A percentile compares a stretch with the other conserved stretches of the same genome.
phyloP scores from a whole-genome alignment of 2,888 invertebrate species.

The Pyrrhosoma nymphula region DNA sequence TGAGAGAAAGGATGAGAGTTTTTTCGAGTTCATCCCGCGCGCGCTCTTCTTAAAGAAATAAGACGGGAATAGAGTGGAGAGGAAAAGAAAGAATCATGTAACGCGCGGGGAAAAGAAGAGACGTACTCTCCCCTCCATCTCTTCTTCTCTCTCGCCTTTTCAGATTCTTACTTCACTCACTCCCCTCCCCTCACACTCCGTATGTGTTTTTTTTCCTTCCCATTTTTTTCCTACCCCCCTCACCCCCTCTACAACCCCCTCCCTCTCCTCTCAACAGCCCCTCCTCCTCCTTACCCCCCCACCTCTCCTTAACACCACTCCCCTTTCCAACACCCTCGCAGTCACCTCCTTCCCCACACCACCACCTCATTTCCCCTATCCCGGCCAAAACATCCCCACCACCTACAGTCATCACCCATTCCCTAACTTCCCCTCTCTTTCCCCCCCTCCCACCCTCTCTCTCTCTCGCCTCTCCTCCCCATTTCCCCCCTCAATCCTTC shows the following conservation, averaged over 20 bases:
- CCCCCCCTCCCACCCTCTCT: neutral
- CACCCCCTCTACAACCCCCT: neutral
- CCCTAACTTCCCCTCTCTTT: neutral
- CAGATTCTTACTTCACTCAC: conserved; percentile 45
- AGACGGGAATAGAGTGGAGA: neutral
- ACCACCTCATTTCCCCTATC: conserved; percentile 67
- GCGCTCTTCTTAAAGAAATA: neutral
- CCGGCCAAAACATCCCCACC: neutral
- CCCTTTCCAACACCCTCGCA: conserved; percentile 6
- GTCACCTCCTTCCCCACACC: conserved; percentile 41
- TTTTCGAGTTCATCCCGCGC: neutral
- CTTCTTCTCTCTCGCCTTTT: conserved; percentile 36
- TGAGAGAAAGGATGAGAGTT: neutral
- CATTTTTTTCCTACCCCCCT: neutral
- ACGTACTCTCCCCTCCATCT: conserved; percentile 28
- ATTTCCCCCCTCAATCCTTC: neutral
- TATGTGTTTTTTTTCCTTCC: neutral
- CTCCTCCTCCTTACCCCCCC: neutral
- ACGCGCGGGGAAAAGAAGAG: neutral
- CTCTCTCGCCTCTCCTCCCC: neutral
- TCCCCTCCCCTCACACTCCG: no score
- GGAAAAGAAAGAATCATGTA: conserved; percentile 50
- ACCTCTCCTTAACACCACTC: neutral
- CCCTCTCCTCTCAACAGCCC: conserved; percentile 15
- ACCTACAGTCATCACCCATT: neutral